A percentile compares a stretch with the other conserved stretches of the same genome.
phyloP scores from a whole-genome alignment of 92 coral and sea anemone species.

The Epizoanthus rinbou region DNA sequence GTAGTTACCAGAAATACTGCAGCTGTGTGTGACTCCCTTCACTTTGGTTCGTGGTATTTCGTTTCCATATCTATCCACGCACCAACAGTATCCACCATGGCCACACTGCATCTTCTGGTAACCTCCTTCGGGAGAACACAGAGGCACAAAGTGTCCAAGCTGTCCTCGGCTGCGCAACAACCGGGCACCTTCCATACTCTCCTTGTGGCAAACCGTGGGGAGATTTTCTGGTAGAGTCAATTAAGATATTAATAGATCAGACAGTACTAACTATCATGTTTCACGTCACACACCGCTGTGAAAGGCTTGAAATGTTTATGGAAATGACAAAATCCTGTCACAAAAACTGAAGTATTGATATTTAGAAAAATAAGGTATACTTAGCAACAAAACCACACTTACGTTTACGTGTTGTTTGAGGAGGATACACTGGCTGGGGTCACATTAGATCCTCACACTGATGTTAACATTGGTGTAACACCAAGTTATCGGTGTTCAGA shows the following conservation, averaged over 20 bases:
- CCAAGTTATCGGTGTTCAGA: too few relatives aligned
- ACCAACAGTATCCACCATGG: constrained; percentile 84
- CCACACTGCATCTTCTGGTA: constrained; percentile 79
- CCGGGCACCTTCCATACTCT: constrained; percentile 72
- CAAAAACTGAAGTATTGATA: too few relatives aligned
- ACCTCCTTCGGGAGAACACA: constrained; percentile 70
- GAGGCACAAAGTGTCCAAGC: constrained; percentile 74
- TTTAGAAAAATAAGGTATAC: too few relatives aligned
- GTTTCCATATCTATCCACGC: constrained; percentile 88
- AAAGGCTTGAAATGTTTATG: too few relatives aligned
- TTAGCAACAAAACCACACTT: too few relatives aligned
- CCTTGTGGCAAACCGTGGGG: constrained; percentile 71
- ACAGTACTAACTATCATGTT: too few relatives aligned
- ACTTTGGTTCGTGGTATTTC: constrained; percentile 85
- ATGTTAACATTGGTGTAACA: too few relatives aligned
- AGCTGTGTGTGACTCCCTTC: constrained; percentile 58
- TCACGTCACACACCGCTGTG: too few relatives aligned
- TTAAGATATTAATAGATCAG: not conserved
- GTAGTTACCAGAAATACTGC: constrained; percentile 20
- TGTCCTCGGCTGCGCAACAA: constrained; percentile 55
- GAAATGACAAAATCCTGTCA: too few relatives aligned
- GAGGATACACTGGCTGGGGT: too few relatives aligned
- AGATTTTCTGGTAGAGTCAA: constrained; percentile 6
- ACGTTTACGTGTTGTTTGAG: too few relatives aligned
- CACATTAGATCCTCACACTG: too few relatives aligned